These are phyloP conservation scores for Hymenochirus boettgeri DNA, from an alignment of 2,113 vertebrate species.

Conservation along the genomic window DNA sequence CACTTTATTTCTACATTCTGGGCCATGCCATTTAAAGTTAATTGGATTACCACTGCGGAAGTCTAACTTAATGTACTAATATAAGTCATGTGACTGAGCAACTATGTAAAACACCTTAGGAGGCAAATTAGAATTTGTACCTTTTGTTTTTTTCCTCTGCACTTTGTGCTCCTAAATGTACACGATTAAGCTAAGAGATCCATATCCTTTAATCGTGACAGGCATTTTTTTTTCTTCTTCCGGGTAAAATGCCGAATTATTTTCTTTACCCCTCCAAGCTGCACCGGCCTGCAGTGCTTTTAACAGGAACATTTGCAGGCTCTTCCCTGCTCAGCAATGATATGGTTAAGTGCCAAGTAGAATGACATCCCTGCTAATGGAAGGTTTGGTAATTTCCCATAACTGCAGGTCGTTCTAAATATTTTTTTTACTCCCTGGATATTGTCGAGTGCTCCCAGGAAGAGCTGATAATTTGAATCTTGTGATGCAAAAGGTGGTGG, in stretches of 20 bases:
- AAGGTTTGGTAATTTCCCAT: slow-evolving; percentile 47
- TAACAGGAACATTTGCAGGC: neutral
- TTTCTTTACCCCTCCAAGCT: slow-evolving; percentile 37
- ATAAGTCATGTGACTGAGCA: no score
- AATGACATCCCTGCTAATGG: slow-evolving; percentile 52
- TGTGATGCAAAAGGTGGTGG: slow-evolving; percentile 62
- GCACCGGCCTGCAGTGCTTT: neutral
- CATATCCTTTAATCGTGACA: slow-evolving; percentile 60
- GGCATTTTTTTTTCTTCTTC: slow-evolving; percentile 54
- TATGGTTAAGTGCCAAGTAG: slow-evolving; percentile 53
- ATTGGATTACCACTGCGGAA: neutral
- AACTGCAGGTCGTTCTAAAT: slow-evolving; percentile 52
- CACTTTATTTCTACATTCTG: no score
- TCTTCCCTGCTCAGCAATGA: slow-evolving; percentile 2
- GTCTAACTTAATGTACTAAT: no score
- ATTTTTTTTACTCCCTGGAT: slow-evolving; percentile 40
- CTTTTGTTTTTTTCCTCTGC: slow-evolving; percentile 8
- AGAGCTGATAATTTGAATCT: slow-evolving; percentile 57
- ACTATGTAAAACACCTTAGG: neutral
- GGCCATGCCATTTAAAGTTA: no score
- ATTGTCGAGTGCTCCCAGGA: slow-evolving; percentile 27
- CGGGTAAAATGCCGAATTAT: slow-evolving; percentile 58
- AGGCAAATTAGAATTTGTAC: slow-evolving; percentile 16
- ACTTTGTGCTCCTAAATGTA: slow-evolving; percentile 20
- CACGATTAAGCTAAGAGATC: slow-evolving; percentile 53